Evolutionary conservation across 2,888 invertebrate species (phyloP).

Genomic region (Blomia tropicalis): DNA sequence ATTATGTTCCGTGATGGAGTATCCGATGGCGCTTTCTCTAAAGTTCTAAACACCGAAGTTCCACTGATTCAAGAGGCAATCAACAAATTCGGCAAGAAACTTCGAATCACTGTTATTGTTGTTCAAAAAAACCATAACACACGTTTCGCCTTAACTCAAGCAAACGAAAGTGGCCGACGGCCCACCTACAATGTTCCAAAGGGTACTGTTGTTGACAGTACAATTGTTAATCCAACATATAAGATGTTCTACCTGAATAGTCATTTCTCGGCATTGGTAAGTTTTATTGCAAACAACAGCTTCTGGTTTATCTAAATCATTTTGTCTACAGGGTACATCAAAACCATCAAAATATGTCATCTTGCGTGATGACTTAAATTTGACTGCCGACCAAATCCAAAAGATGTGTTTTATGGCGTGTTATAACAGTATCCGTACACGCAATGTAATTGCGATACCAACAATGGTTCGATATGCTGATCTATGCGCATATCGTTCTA

Average conservation of each 20-base stretch:
- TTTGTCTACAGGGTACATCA: constrained; percentile 36
- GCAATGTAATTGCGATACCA: constrained; percentile 32
- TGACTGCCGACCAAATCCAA: constrained; percentile 29
- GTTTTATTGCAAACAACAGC: background rate
- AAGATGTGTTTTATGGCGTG: constrained; percentile 30
- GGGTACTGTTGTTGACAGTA: constrained; percentile 68
- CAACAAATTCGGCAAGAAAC: constrained; percentile 30
- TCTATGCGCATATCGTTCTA: constrained; percentile 28
- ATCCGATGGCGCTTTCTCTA: constrained; percentile 62
- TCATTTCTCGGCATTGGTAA: constrained; percentile 35
- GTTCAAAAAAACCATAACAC: constrained; percentile 96
- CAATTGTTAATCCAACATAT: constrained; percentile 68
- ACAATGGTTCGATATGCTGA: constrained; percentile 33
- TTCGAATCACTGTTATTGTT: constrained; percentile 65
- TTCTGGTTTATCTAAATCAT: background rate
- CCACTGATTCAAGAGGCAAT: constrained; percentile 49
- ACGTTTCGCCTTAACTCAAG: constrained; percentile 38
- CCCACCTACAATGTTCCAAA: constrained; percentile 53
- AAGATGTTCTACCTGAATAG: constrained; percentile 73
- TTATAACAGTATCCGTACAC: constrained; percentile 32
- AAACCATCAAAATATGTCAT: constrained; percentile 29
- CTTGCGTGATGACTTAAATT: constrained; percentile 29
- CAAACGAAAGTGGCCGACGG: constrained; percentile 31
- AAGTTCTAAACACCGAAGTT: constrained; percentile 41
- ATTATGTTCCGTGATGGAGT: constrained; percentile 66